These are phyloP conservation scores for Ornithoptera alexandrae DNA, from an alignment of 2,888 invertebrate species.

Conservation along the genomic window DNA sequence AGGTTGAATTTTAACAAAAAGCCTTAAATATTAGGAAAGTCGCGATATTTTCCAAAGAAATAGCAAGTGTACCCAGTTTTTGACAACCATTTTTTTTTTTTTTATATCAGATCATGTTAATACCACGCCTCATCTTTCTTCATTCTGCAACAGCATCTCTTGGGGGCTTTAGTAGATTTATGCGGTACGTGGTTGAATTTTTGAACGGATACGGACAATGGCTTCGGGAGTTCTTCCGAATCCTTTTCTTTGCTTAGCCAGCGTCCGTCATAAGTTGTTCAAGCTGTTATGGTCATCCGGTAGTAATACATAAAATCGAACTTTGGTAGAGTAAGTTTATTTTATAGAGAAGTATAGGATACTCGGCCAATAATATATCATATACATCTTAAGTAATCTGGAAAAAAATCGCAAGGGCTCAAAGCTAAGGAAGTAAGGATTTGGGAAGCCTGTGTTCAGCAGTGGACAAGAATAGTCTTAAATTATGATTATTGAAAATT, in stretches of 20 bases:
- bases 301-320: background rate
- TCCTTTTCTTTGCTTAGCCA: background rate
- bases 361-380: too few species aligned
- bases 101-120: slow-evolving; percentile 24
- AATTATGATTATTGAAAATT: too few species aligned
- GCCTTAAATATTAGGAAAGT: too few species aligned
- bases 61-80: background rate
- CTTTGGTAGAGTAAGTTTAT: background rate
- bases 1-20: too few species aligned
- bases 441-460: too few species aligned
- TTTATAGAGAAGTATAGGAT: too few species aligned
- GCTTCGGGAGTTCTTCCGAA: slow-evolving; percentile 3
- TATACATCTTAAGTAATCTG: too few species aligned
- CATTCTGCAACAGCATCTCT: slow-evolving; percentile 25
- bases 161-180: slow-evolving; percentile 41
- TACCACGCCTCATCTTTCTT: slow-evolving; percentile 28
- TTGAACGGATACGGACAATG: slow-evolving; percentile 32
- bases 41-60: too few species aligned
- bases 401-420: too few species aligned
- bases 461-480: too few species aligned
- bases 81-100: background rate
- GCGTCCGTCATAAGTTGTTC: background rate
- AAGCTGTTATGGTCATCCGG: background rate
- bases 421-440: too few species aligned
- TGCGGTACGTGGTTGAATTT: slow-evolving; percentile 43